phyloP scores from a whole-genome alignment of 1,140 invertebrate genomes.

The Mamestra configurata region DNA sequence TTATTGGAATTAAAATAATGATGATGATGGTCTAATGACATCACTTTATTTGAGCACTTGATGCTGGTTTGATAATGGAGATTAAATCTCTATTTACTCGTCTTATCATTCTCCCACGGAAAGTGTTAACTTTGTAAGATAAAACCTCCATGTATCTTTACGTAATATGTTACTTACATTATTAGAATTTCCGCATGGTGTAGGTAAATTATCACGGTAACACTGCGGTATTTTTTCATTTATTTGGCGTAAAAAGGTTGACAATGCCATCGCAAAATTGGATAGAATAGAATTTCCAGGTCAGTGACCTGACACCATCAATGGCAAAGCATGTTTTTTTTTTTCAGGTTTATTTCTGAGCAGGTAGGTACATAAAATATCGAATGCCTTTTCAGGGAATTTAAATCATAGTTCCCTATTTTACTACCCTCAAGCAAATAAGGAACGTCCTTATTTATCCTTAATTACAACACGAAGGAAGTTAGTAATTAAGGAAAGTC shows the following conservation, averaged over 20 bases:
- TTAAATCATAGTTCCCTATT: too few relatives aligned
- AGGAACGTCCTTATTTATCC: too few relatives aligned
- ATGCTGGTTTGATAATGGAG: slow-evolving; percentile 30
- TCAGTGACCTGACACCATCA: not conserved
- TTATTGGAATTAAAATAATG: slow-evolving; percentile 43
- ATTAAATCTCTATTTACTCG: slow-evolving; percentile 44
- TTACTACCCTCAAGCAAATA: too few relatives aligned
- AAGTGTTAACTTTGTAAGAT: not conserved
- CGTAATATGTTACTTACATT: too few relatives aligned
- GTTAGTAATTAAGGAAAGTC: too few relatives aligned
- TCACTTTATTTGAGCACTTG: slow-evolving; percentile 35
- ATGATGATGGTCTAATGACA: slow-evolving; percentile 36
- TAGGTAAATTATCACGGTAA: too few relatives aligned
- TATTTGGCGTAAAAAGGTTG: too few relatives aligned
- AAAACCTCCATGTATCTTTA: not conserved
- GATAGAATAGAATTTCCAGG: not conserved
- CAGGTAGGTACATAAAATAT: too few relatives aligned
- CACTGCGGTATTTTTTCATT: too few relatives aligned
- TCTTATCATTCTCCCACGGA: slow-evolving; percentile 35
- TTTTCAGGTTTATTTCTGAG: not conserved
- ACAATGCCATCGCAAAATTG: too few relatives aligned
- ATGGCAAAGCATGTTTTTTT: not conserved
- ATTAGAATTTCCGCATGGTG: not conserved
- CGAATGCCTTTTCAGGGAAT: too few relatives aligned
- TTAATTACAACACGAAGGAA: too few relatives aligned